phyloP scores from a whole-genome alignment of 2,113 vertebrate species.

The Glaucidium brasilianum region DNA sequence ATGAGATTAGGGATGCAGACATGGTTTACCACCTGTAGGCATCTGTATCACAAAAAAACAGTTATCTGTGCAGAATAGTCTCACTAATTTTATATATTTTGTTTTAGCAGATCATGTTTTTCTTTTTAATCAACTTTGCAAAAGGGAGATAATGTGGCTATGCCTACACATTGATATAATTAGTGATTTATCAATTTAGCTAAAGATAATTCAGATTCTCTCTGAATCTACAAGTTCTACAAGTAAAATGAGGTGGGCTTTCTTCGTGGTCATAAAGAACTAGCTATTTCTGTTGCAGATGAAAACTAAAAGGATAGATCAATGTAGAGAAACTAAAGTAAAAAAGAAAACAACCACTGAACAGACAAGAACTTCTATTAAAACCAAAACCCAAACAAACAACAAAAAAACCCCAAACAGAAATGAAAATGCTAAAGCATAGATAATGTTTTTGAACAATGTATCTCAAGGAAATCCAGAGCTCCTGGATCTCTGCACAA shows the following conservation, averaged over 20 bases:
- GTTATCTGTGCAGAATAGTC: neutral
- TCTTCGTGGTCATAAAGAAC: neutral
- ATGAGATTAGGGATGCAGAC: neutral
- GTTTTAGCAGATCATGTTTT: neutral
- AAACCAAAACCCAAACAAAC: neutral
- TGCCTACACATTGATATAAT: neutral
- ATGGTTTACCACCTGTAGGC: neutral
- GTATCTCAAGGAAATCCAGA: neutral
- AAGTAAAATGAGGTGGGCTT: neutral
- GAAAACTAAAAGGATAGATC: neutral
- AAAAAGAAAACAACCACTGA: neutral
- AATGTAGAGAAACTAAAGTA: neutral
- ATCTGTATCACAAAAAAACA: neutral
- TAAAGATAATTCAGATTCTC: neutral
- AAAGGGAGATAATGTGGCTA: neutral
- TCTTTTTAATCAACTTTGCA: neutral
- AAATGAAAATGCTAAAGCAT: neutral
- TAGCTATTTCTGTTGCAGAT: neutral
- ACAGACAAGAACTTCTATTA: neutral
- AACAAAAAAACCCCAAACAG: no score
- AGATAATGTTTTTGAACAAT: neutral
- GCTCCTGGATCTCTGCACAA: neutral
- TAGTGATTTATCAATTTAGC: neutral
- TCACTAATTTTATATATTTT: neutral
- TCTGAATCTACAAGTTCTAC: no score